Evolutionary conservation across 1,140 invertebrate genomes (phyloP).

Genomic region (Sycophaga agraensis): DNA sequence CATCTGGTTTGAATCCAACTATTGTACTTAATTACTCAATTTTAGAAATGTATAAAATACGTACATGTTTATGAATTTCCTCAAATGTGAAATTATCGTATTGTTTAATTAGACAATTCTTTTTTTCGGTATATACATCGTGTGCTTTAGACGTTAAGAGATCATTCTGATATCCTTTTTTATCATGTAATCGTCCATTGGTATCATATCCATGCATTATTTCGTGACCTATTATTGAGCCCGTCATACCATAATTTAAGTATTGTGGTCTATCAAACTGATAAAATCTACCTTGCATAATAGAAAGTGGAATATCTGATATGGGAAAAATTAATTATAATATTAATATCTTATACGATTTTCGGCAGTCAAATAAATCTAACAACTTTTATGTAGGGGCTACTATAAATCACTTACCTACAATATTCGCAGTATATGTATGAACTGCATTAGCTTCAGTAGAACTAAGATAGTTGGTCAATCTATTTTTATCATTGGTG

Average conservation of each 20-base stretch:
- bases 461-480: too few species aligned
- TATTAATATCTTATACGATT: neutral
- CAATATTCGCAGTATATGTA: too few species aligned
- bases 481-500: slow-evolving; percentile 66
- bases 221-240: slow-evolving; percentile 68
- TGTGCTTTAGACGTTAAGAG: slow-evolving; percentile 69
- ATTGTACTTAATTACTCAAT: neutral
- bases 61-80: slow-evolving; percentile 61
- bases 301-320: neutral
- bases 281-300: neutral
- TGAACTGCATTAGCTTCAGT: too few species aligned
- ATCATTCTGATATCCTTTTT: neutral
- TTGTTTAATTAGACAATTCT: slow-evolving; percentile 70
- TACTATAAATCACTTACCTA: too few species aligned
- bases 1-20: too few species aligned
- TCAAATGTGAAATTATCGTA: slow-evolving; percentile 66
- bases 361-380: too few species aligned
- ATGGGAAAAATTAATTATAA: neutral
- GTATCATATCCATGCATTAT: slow-evolving; percentile 67
- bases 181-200: slow-evolving; percentile 63
- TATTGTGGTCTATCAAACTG: slow-evolving; percentile 69
- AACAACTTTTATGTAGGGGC: too few species aligned
- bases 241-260: slow-evolving; percentile 71
- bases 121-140: slow-evolving; percentile 60
- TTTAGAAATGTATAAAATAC: neutral